Evolutionary conservation across 1,140 invertebrate genomes (phyloP).

Genomic region (Formica selysi): DNA sequence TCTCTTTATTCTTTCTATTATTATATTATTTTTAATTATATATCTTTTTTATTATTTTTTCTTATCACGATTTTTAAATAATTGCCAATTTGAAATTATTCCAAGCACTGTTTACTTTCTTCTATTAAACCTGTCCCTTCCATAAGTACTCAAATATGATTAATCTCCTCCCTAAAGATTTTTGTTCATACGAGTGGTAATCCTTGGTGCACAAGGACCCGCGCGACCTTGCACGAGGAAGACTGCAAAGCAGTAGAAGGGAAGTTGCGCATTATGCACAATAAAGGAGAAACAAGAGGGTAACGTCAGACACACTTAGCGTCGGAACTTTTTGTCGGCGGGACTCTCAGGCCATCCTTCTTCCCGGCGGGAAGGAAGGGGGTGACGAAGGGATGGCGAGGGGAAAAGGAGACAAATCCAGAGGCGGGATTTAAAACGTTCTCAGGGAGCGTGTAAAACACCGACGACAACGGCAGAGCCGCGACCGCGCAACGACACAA

Average conservation of each 20-base stretch:
- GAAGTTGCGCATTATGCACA: conserved; percentile 70
- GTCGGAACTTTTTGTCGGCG: conserved; percentile 74
- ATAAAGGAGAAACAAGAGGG: conserved; percentile 74
- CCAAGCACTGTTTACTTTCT: not conserved
- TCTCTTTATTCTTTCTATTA: not conserved
- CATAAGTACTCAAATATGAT: conserved; percentile 7
- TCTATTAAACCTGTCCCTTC: not conserved
- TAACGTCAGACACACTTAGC: conserved; percentile 77
- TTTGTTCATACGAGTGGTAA: not conserved
- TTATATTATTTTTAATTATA: not conserved
- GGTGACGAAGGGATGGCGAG: no score
- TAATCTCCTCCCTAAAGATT: conserved; percentile 26
- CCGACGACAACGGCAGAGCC: conserved; percentile 50
- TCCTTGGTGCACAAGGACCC: conserved; percentile 15
- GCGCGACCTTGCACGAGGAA: conserved; percentile 39
- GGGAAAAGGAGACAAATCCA: conserved; percentile 50
- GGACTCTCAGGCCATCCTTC: conserved; percentile 48
- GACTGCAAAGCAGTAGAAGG: not conserved
- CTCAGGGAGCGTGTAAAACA: conserved; percentile 71
- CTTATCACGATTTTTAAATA: not conserved
- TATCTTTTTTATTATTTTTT: not conserved
- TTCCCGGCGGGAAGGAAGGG: conserved; percentile 40
- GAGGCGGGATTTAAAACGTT: conserved; percentile 73
- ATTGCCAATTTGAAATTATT: not conserved
- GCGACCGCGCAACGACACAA: conserved; percentile 43